phyloP scores from a whole-genome alignment of 2,113 vertebrate species.

The Plotosus lineatus region DNA sequence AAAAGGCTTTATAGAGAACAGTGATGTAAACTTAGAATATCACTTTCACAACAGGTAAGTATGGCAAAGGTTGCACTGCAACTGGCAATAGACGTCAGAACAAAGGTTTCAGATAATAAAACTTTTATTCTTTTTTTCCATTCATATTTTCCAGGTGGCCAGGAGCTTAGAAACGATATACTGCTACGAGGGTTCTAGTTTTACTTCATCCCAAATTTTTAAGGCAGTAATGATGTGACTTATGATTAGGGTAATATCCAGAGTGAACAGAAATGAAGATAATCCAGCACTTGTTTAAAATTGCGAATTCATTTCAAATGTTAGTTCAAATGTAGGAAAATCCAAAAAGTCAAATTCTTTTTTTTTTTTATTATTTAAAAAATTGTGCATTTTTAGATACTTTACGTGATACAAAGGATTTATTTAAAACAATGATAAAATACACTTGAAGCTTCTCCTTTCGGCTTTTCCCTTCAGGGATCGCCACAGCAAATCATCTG shows the following conservation, averaged over 20 bases:
- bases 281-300: neutral
- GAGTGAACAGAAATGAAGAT: neutral
- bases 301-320: neutral
- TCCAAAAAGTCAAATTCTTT: neutral
- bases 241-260: neutral
- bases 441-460: too few species aligned
- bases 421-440: neutral
- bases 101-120: constrained; percentile 45
- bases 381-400: too few species aligned
- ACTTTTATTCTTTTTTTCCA: constrained; percentile 51
- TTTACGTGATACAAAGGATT: constrained; percentile 36
- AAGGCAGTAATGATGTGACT: neutral
- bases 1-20: constrained; percentile 75
- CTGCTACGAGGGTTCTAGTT: constrained; percentile 18
- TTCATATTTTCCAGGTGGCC: constrained; percentile 56
- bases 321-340: neutral
- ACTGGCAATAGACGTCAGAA: constrained; percentile 45
- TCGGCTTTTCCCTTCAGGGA: too few species aligned
- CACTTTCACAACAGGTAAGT: constrained; percentile 77
- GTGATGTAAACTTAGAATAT: constrained; percentile 79
- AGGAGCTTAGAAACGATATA: constrained; percentile 37
- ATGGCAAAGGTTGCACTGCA: constrained; percentile 62
- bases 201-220: constrained; percentile 25
- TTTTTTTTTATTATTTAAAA: neutral
- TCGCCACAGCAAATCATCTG: too few species aligned